Evolutionary conservation across 1,140 invertebrate species (phyloP), one percentile per base, ranked within the genome.

Genomic region (Atta texana): DNA sequence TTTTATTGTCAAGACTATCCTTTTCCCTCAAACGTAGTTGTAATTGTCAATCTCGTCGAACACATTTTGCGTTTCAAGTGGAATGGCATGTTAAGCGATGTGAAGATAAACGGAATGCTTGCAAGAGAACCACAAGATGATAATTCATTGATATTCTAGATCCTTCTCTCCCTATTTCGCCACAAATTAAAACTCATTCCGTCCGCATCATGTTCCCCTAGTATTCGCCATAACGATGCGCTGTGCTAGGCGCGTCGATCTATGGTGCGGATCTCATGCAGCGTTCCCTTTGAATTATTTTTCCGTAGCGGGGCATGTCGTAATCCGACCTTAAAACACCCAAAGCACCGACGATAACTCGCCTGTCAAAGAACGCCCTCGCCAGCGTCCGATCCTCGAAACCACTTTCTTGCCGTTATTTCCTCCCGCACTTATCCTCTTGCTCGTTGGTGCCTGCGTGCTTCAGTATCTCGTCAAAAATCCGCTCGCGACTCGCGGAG

Each of bases 231-330:
- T 72, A 82, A 82, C 39, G 53, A 82, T 28, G 49, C 64, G 31
- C 44, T 21, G 61, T 34, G 28, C 44, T 21, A 31, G 10, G 16
- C 53, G 24, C 24, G 44, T 57, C 49, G 39, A 72, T 57, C 66
- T 44, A 28, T n/a, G 21, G 18, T n/a, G 77, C 14, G 18, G 21
- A 18, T 80, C 44, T 57, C 21, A 21, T 7, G 69, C 16, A 7
- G 53, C 14, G 16, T 61, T 63, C 39, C 31, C 69, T 84, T 75
- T 84, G 69, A 84, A 74, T 84, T 84, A 84, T 84, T 84, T 84
- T 82, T 75, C 57, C 68, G 21, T 55, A 39, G 12, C 8, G 24
- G 16, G 18, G 34, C 69, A 81, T 49, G 14, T 24, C 55, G 80
- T 53, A 59, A 72, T 82, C 39, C 55, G 24, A 61, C 28, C 77